Conservation (phyloP, 2,113 vertebrate species). For the Tupaia chinensis region DNA sequence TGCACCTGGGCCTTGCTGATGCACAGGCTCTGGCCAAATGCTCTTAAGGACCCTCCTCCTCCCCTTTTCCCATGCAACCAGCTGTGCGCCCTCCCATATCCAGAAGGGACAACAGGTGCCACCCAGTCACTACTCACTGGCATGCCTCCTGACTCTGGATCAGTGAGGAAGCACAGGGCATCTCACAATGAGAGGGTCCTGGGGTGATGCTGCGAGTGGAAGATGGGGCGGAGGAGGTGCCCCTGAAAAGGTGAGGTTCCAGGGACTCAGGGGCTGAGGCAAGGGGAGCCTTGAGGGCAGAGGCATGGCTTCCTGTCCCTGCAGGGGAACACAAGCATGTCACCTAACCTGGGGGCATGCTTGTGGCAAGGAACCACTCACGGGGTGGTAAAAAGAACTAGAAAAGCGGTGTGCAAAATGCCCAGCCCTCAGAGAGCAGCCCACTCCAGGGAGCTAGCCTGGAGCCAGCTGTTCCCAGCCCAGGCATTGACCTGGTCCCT, state of each 20-base stretch:
- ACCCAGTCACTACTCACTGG: rapidly evolving
- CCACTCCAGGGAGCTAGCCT: neutral
- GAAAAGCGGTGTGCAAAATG: neutral
- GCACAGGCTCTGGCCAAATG: neutral
- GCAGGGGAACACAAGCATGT: rapidly evolving
- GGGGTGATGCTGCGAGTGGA: no score
- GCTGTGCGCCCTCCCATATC: neutral
- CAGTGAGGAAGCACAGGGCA: neutral
- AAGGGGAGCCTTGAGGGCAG: neutral
- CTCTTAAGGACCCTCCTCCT: neutral
- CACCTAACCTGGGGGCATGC: neutral
- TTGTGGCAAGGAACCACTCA: neutral
- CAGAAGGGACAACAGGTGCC: neutral
- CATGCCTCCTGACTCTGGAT: no score
- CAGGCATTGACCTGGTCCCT: neutral
- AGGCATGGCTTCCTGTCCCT: neutral
- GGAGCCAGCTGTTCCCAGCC: no score
- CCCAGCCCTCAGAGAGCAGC: neutral
- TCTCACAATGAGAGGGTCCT: neutral
- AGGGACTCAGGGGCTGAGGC: neutral
- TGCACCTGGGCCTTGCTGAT: rapidly evolving
- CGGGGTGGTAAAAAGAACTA: neutral
- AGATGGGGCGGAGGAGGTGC: neutral
- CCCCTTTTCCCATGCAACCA: neutral
- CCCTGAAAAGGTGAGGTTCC: neutral